Evolutionary conservation across 1,140 invertebrate species (phyloP), one percentile per base, ranked within the genome.

Genomic region (Bilobella aurantiaca): DNA sequence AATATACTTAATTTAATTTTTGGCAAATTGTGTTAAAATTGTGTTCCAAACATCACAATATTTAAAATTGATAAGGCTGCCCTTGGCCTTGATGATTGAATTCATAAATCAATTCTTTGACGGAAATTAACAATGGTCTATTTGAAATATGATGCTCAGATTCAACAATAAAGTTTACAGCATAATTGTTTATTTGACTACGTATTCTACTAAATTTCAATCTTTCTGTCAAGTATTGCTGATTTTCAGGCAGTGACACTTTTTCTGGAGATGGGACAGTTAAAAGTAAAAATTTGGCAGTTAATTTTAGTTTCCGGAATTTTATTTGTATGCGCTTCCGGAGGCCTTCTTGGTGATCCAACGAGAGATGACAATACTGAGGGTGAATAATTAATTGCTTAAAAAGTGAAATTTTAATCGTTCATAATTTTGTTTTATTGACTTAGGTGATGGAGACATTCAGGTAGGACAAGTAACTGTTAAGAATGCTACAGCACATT

Each of bases 401-500:
- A 42, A 42, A 18, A 18, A 12, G 18, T 8, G 34, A 42, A 42
- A 12, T 42, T 42, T 8, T 42, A 42, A 42, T 12, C 34, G 8
- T 42, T 42, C 18, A 42, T 42, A 42, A 42, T 12, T 42, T 42
- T 42, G 34, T 42, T 18, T 42, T 42, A 18, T 12, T 12, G n/a
- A n/a, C n/a, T n/a, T n/a, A 42, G 34, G 34, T 42, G 34, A 42
- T 42, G 34, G 34, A 85, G 65, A 18, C 31, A 34, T 32, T 12
- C 49, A 53, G 25, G 49, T 3, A 23, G 49, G 49, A 5, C 49
- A 53, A 23, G 49, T 53, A 12, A 12, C 49, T 16, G 21, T 53
- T 12, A 53, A 53, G 25, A 53, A 53, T 23, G 5, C 3, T 53
- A 23, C 12, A 14, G 8, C 21, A 5, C 23, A 5, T 23, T 16